phyloP scores from a whole-genome alignment of 2,797 vertebrate genomes.

The Sebastolobus altivelis region DNA sequence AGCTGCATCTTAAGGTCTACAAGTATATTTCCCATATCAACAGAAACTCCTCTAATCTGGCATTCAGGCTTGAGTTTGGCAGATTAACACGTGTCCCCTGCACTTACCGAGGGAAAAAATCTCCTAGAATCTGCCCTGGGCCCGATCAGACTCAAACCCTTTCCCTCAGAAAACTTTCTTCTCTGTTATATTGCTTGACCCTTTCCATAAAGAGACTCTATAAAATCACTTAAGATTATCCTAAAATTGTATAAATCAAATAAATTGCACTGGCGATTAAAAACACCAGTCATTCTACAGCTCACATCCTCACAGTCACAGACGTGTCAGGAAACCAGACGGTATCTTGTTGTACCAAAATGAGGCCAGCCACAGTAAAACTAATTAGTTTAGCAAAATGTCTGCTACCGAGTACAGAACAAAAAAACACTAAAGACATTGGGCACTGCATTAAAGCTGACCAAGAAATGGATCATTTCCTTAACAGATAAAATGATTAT shows the following conservation, averaged over 20 bases:
- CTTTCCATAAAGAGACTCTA: not conserved
- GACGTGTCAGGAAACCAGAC: not conserved
- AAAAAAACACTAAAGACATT: not conserved
- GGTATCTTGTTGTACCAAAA: not conserved
- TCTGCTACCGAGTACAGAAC: not conserved
- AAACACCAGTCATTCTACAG: too few relatives aligned
- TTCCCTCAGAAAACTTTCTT: conserved; percentile 5
- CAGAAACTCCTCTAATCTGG: conserved; percentile 37
- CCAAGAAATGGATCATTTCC: not conserved
- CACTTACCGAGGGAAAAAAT: not conserved
- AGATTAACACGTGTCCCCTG: conserved; percentile 45
- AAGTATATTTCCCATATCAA: conserved; percentile 41
- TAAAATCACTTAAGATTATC: not conserved
- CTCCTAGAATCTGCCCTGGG: not conserved
- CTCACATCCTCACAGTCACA: not conserved
- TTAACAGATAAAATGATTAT: too few relatives aligned
- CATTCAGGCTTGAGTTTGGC: conserved; percentile 20
- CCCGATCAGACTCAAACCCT: conserved; percentile 9
- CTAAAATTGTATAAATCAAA: not conserved
- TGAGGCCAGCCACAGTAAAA: not conserved
- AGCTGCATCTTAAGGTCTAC: conserved; percentile 25
- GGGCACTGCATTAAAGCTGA: not conserved
- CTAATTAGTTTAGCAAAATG: not conserved
- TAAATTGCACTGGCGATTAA: too few relatives aligned
- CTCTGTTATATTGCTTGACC: conserved; percentile 1